Percentiles rank a stretch among this genome's conserved stretches.
Evolutionary conservation across 2,888 invertebrate genomes (phyloP).

Genomic region (Dione juno): DNA sequence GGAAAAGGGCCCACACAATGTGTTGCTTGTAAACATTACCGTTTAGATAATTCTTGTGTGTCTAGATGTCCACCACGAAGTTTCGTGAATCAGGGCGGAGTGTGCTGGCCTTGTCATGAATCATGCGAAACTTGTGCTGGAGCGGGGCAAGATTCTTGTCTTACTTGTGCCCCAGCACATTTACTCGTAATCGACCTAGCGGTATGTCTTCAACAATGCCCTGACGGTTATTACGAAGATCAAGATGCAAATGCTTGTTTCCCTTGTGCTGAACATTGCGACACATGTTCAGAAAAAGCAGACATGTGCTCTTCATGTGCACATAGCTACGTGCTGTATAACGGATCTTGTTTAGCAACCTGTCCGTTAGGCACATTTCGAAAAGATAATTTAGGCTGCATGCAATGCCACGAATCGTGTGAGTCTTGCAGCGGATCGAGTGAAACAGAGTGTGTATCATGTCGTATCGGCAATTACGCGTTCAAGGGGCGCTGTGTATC

Average conservation of each 20-base stretch:
- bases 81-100: conserved; percentile 90
- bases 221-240: conserved; percentile 94
- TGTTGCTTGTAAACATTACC: conserved; percentile 91
- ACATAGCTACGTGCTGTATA: conserved; percentile 92
- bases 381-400: conserved; percentile 93
- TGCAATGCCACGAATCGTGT: conserved; percentile 90
- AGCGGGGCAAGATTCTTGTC: conserved; percentile 92
- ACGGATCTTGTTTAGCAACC: conserved; percentile 92
- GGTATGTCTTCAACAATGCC: conserved; percentile 93
- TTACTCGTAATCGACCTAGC: conserved; percentile 92
- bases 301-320: conserved; percentile 94
- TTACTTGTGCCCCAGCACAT: conserved; percentile 92
- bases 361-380: conserved; percentile 93
- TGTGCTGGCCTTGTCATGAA: conserved; percentile 94
- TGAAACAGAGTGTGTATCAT: conserved; percentile 90
- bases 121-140: conserved; percentile 95
- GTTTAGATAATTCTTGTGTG: conserved; percentile 93
- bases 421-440: conserved; percentile 92
- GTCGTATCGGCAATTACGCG: conserved; percentile 88
- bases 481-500: conserved; percentile 88
- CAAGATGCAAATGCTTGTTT: conserved; percentile 90
- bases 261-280: conserved; percentile 94
- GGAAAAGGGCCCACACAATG: conserved; percentile 93
- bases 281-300: conserved; percentile 91
- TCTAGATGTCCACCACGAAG: conserved; percentile 92